These are phyloP conservation scores for Dromiciops gliroides DNA, from an alignment of 2,113 vertebrate genomes.

Conservation along the genomic window DNA sequence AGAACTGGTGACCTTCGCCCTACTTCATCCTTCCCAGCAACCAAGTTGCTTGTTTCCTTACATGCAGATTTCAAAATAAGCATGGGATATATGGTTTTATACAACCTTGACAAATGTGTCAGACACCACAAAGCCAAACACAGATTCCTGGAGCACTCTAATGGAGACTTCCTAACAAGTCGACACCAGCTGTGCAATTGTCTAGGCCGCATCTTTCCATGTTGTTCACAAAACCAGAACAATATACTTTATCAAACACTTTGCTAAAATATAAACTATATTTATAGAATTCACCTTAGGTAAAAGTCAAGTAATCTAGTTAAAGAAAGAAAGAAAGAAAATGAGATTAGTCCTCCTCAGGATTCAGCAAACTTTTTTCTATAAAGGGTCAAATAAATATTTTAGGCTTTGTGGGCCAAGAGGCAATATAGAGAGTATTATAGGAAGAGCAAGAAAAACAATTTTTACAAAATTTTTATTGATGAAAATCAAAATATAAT, in stretches of 20 bases:
- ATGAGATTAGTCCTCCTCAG: neutral
- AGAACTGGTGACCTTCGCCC: neutral
- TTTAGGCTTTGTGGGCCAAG: neutral
- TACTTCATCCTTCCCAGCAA: neutral
- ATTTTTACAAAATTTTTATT: neutral
- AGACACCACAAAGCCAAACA: neutral
- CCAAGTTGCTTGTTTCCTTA: neutral
- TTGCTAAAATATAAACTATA: neutral
- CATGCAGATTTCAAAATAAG: neutral
- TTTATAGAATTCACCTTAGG: neutral
- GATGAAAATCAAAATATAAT: neutral
- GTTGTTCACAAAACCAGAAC: neutral
- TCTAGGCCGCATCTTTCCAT: neutral
- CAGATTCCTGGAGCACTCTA: neutral
- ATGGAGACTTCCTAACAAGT: neutral
- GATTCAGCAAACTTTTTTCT: neutral
- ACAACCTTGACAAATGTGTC: neutral
- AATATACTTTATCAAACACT: neutral
- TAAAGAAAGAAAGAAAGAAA: neutral
- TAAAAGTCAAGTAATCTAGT: neutral
- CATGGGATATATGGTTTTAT: neutral
- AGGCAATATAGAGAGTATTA: neutral
- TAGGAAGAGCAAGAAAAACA: neutral
- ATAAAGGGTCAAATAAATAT: neutral
- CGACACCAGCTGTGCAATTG: neutral